These are phyloP conservation scores for Epinephelus coioides DNA, from an alignment of 2,797 vertebrate genomes.

Conservation along the genomic window DNA sequence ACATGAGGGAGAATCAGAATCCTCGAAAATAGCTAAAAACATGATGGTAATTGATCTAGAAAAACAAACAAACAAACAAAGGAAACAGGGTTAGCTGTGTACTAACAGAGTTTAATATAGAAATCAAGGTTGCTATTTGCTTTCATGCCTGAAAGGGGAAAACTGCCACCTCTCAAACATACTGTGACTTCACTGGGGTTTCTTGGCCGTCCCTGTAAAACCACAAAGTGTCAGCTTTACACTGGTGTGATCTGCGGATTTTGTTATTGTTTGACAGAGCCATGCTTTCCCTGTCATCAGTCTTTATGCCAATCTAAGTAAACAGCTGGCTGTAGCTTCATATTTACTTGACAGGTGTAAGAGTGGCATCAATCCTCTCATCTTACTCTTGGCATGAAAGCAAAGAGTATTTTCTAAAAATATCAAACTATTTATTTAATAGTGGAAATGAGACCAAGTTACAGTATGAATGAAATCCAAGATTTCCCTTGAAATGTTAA, in stretches of 20 bases:
- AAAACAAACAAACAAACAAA: background rate
- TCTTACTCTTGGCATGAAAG: too few species aligned
- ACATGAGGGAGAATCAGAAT: background rate
- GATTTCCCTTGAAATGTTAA: background rate
- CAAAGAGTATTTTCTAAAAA: too few species aligned
- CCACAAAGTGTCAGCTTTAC: background rate
- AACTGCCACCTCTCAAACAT: background rate
- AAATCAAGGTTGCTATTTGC: background rate
- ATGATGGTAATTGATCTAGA: background rate
- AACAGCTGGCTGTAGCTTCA: background rate
- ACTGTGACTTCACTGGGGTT: background rate
- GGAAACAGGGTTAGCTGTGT: background rate
- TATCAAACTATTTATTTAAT: too few species aligned
- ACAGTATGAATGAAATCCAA: background rate
- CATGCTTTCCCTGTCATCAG: background rate
- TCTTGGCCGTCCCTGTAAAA: background rate
- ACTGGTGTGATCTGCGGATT: background rate
- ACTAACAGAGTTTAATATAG: background rate
- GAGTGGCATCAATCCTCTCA: background rate
- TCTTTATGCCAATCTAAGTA: too few species aligned
- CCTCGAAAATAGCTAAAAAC: background rate
- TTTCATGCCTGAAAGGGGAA: background rate
- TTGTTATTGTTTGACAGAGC: background rate
- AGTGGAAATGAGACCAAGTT: background rate
- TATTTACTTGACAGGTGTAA: background rate